Evolutionary conservation across 1,140 invertebrate genomes (phyloP).

Genomic region (Caenorhabditis inopinata): DNA sequence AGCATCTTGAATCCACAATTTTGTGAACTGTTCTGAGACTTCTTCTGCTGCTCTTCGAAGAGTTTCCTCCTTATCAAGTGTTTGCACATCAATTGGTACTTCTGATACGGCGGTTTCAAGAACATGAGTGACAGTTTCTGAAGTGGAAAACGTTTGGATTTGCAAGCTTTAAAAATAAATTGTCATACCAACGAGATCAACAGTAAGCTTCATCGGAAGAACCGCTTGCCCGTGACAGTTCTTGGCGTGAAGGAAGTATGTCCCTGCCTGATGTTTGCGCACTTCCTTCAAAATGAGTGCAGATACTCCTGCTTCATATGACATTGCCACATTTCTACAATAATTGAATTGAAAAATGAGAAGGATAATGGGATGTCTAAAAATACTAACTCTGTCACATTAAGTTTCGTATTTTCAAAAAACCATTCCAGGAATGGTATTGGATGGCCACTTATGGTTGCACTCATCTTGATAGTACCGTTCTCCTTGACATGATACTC

Average conservation of each 20-base stretch:
- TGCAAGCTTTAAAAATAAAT: not conserved
- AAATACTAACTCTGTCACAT: slow-evolving; percentile 48
- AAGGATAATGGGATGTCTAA: not conserved
- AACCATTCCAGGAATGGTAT: slow-evolving; percentile 52
- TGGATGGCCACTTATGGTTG: slow-evolving; percentile 49
- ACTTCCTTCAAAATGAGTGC: slow-evolving; percentile 50
- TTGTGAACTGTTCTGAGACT: not conserved
- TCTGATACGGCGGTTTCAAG: not conserved
- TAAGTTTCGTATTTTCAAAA: slow-evolving; percentile 43
- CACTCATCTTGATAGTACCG: slow-evolving; percentile 51
- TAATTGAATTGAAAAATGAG: not conserved
- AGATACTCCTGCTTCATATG: slow-evolving; percentile 33
- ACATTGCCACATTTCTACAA: slow-evolving; percentile 34
- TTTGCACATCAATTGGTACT: not conserved
- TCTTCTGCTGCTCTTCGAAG: slow-evolving; percentile 4
- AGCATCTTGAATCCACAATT: not conserved
- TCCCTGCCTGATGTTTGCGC: slow-evolving; percentile 42
- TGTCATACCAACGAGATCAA: slow-evolving; percentile 33
- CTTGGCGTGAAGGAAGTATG: slow-evolving; percentile 49
- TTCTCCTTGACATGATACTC: slow-evolving; percentile 46
- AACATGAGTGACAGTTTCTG: slow-evolving; percentile 15
- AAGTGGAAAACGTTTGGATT: not conserved
- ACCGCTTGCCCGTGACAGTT: slow-evolving; percentile 52
- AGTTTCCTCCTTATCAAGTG: not conserved
- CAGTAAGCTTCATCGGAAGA: slow-evolving; percentile 45